Evolutionary conservation across 2,113 vertebrate genomes (phyloP).

Genomic region (Salminus brasiliensis): DNA sequence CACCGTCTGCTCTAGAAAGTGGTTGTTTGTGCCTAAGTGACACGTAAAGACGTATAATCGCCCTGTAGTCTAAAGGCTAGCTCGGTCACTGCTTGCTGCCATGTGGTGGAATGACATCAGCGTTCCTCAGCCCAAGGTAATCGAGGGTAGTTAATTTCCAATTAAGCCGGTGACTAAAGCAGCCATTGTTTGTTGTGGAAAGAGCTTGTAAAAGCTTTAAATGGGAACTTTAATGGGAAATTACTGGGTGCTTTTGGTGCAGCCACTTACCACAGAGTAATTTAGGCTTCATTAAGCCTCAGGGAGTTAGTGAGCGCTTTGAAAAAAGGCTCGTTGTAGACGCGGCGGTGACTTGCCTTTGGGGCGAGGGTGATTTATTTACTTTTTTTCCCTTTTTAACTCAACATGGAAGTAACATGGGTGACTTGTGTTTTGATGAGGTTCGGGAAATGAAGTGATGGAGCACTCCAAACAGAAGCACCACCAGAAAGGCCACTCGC

Average conservation of each 20-base stretch:
- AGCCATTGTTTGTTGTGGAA: constrained; percentile 62
- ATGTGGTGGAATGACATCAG: constrained; percentile 32
- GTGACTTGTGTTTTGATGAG: constrained; percentile 68
- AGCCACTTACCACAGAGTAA: constrained; percentile 44
- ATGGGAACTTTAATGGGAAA: constrained; percentile 29
- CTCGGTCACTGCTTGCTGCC: neutral
- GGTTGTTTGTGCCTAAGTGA: neutral
- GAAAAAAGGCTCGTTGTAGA: constrained; percentile 34
- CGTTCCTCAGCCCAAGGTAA: constrained; percentile 15
- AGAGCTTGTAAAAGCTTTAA: constrained; percentile 52
- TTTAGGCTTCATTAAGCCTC: constrained; percentile 39
- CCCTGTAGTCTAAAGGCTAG: neutral
- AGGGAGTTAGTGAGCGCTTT: constrained; percentile 34
- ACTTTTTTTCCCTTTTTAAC: neutral
- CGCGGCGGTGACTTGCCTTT: constrained; percentile 33
- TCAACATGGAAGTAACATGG: constrained; percentile 63
- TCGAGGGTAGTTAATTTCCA: constrained; percentile 52
- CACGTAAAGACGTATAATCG: constrained; percentile 20
- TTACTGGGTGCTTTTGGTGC: constrained; percentile 36
- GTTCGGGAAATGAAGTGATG: constrained; percentile 86
- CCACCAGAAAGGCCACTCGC: constrained; percentile 71
- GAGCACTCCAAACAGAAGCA: constrained; percentile 83
- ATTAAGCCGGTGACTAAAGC: constrained; percentile 63
- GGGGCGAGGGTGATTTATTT: constrained; percentile 12
- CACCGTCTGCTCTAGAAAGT: neutral